phyloP scores from a whole-genome alignment of 2,888 invertebrate genomes.

The Lasioglossum figueresi region DNA sequence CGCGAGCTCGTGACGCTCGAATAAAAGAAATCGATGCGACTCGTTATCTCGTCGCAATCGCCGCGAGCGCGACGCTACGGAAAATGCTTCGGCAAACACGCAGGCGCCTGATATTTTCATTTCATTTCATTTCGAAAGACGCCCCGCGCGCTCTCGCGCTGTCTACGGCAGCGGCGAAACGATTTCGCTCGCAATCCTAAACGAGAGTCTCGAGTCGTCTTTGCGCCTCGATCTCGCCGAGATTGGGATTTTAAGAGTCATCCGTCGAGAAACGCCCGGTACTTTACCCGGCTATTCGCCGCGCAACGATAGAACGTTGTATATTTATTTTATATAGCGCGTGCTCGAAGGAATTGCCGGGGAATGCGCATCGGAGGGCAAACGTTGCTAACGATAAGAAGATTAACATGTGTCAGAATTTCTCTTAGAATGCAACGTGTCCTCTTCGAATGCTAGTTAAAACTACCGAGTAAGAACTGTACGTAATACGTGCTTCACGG shows the following conservation, averaged over 20 bases:
- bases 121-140: slow-evolving; percentile 37
- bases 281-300: neutral
- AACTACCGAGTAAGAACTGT: too few relatives aligned
- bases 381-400: too few relatives aligned
- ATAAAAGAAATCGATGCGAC: slow-evolving; percentile 5
- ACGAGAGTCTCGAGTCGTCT: slow-evolving; percentile 1
- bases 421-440: too few relatives aligned
- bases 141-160: neutral
- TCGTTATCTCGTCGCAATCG: slow-evolving; percentile 39
- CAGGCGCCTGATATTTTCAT: slow-evolving; percentile 39
- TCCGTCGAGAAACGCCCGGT: neutral
- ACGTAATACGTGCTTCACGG: too few relatives aligned
- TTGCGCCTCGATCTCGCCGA: neutral
- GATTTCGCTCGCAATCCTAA: slow-evolving; percentile 19
- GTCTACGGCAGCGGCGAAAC: slow-evolving; percentile 7
- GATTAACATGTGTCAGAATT: too few relatives aligned
- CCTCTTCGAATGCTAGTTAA: too few relatives aligned
- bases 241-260: neutral
- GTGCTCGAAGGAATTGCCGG: neutral
- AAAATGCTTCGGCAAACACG: slow-evolving; percentile 52
- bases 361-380: too few relatives aligned
- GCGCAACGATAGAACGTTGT: neutral
- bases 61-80: neutral
- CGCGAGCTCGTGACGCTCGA: neutral
- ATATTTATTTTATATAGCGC: neutral